Percentiles rank a stretch among this genome's conserved stretches.
Evolutionary conservation across 2,113 vertebrate species (phyloP).

Genomic region (Hystrix brachyura): DNA sequence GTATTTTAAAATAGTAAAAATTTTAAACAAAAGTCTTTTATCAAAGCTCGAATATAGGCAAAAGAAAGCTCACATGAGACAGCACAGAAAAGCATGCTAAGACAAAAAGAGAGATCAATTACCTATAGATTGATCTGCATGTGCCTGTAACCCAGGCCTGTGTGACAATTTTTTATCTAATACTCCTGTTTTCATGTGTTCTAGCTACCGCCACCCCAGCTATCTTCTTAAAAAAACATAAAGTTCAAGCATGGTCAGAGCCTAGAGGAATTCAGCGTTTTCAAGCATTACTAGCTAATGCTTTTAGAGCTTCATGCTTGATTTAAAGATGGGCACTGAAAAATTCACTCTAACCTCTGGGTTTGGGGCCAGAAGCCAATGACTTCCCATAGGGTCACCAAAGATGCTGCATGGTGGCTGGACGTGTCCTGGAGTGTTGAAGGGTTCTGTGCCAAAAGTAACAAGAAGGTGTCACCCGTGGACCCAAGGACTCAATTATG

Average conservation of each 20-base stretch:
- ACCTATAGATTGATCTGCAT: background rate
- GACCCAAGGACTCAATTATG: background rate
- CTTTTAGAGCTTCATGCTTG: background rate
- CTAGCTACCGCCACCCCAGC: background rate
- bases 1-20: background rate
- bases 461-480: background rate
- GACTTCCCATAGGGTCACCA: background rate
- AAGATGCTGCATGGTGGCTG: background rate
- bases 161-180: background rate
- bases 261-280: constrained; percentile 14
- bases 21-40: background rate
- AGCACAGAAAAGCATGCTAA: background rate
- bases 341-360: constrained; percentile 40
- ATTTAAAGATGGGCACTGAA: constrained; percentile 39
- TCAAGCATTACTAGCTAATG: background rate
- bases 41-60: background rate
- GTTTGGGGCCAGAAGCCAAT: background rate
- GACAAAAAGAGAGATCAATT: constrained; percentile 31
- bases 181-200: background rate
- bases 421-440: background rate
- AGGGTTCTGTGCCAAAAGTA: background rate
- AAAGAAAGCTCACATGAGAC: background rate
- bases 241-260: background rate
- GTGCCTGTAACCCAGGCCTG: background rate
- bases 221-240: background rate